A percentile compares a stretch with the other conserved stretches of the same genome.
phyloP scores from a whole-genome alignment of 2,797 vertebrate genomes.

The Margarornis squamiger region DNA sequence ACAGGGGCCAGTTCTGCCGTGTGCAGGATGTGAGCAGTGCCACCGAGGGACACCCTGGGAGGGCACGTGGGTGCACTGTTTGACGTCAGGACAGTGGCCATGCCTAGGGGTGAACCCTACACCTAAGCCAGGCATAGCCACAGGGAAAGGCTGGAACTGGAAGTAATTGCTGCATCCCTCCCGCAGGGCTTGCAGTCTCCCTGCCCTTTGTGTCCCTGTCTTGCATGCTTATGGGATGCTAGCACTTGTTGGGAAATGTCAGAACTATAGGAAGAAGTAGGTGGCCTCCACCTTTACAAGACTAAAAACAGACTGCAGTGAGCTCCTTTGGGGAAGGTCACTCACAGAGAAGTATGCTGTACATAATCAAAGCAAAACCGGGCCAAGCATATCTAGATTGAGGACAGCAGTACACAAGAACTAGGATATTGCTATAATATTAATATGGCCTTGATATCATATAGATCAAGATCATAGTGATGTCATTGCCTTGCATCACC shows the following conservation, averaged over 20 bases:
- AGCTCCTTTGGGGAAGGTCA: not conserved
- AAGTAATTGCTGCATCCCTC: not conserved
- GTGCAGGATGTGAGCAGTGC: not conserved
- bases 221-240: not conserved
- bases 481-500: not conserved
- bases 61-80: fast-evolving
- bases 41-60: fast-evolving
- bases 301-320: not conserved
- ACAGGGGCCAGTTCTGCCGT: fast-evolving
- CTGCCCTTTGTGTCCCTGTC: fast-evolving
- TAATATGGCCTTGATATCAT: not conserved
- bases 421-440: not conserved
- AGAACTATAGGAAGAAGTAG: not conserved
- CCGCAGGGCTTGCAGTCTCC: not conserved
- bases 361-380: not conserved
- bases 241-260: not conserved
- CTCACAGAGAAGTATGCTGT: not conserved
- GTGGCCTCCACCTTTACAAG: not conserved
- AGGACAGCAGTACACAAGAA: not conserved
- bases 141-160: not conserved
- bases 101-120: not conserved
- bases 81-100: fast-evolving
- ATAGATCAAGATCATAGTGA: not conserved
- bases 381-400: not conserved
- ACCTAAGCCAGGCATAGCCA: not conserved